These are phyloP conservation scores for Syngnathoides biaculeatus DNA, from an alignment of 2,113 vertebrate genomes.

Conservation along the genomic window DNA sequence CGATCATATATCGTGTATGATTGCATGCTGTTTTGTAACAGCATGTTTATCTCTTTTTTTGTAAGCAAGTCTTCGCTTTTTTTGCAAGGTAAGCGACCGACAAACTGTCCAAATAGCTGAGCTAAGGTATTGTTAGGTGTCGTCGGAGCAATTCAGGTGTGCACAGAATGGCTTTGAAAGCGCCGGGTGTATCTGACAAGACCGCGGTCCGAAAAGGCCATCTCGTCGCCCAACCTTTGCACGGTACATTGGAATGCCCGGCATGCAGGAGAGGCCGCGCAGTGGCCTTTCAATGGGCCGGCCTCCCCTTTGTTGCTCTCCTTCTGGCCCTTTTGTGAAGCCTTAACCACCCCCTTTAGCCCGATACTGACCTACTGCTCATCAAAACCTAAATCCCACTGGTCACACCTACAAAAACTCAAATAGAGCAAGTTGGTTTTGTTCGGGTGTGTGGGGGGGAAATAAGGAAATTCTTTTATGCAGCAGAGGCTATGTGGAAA, in stretches of 20 bases:
- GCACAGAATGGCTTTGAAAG: not conserved
- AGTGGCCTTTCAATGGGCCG: slow-evolving; percentile 72
- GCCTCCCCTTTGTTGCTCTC: slow-evolving; percentile 74
- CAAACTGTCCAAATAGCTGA: not conserved
- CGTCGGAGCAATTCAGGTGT: not conserved
- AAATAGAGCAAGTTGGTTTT: not conserved
- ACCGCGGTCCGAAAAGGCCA: slow-evolving; percentile 46
- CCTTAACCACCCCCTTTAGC: slow-evolving; percentile 42
- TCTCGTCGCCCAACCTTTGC: slow-evolving; percentile 72
- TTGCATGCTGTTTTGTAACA: too few species aligned
- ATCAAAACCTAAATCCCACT: slow-evolving; percentile 30
- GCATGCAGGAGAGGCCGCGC: slow-evolving; percentile 70
- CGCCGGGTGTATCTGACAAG: not conserved
- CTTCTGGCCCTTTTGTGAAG: slow-evolving; percentile 66
- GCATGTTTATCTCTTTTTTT: too few species aligned
- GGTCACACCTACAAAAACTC: slow-evolving; percentile 15
- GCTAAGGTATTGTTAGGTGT: not conserved
- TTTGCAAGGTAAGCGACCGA: not conserved
- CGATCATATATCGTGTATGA: too few species aligned
- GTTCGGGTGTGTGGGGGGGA: not conserved
- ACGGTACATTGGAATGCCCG: slow-evolving; percentile 80
- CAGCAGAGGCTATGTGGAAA: not conserved
- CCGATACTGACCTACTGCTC: slow-evolving; percentile 34
- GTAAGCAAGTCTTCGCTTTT: not conserved
- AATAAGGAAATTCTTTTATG: slow-evolving; percentile 5